Percentiles rank a stretch among this genome's conserved stretches.
Evolutionary conservation across 2,888 invertebrate genomes (phyloP).

Genomic region (Erebia palarica): DNA sequence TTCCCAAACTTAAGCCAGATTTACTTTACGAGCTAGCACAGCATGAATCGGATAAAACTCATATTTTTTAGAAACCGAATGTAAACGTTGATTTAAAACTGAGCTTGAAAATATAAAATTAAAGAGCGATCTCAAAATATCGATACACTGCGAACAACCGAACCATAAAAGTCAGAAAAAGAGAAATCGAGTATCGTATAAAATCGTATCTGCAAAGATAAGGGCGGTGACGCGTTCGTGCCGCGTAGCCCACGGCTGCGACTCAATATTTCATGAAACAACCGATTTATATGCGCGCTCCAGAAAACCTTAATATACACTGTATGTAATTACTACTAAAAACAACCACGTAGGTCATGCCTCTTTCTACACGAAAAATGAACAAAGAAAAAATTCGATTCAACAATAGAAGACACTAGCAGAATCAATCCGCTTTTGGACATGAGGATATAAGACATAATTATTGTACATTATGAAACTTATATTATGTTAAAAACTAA

Average conservation of each 20-base stretch:
- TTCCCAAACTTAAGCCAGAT: constrained; percentile 40
- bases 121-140: constrained; percentile 68
- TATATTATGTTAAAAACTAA: no score
- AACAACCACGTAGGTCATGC: constrained; percentile 36
- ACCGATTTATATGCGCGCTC: constrained; percentile 77
- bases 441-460: background rate
- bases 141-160: constrained; percentile 76
- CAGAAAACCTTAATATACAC: constrained; percentile 73
- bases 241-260: constrained; percentile 75
- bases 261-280: constrained; percentile 79
- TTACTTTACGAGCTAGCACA: constrained; percentile 40
- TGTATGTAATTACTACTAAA: constrained; percentile 71
- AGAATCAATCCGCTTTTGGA: background rate
- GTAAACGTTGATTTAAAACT: constrained; percentile 25
- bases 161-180: constrained; percentile 79
- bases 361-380: constrained; percentile 5
- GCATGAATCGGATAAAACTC: constrained; percentile 31
- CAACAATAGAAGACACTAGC: background rate
- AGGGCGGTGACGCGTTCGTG: constrained; percentile 69
- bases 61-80: constrained; percentile 29
- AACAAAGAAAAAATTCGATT: background rate
- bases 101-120: constrained; percentile 40
- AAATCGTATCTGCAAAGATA: constrained; percentile 77
- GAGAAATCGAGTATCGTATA: constrained; percentile 76
- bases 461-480: background rate